Conservation (phyloP, 2,888 invertebrate species). For the Chouioia cunea region DNA sequence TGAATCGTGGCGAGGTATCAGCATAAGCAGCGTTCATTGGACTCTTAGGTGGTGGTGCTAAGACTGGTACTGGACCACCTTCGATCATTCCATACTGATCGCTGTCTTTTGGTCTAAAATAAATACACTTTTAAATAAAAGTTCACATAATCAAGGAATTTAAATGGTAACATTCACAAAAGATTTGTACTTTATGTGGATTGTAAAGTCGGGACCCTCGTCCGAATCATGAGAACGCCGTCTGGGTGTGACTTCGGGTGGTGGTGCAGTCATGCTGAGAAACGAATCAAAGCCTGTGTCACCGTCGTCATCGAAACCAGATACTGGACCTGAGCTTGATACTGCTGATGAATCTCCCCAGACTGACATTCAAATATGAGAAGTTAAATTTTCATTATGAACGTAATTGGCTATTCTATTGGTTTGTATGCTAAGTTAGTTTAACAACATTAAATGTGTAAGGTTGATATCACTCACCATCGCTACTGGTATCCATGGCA, state of each 20-base stretch:
- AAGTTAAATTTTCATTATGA: too few relatives aligned
- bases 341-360: slow-evolving; percentile 67
- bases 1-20: slow-evolving; percentile 78
- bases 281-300: slow-evolving; percentile 83
- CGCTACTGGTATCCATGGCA: slow-evolving; percentile 67
- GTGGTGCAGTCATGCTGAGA: slow-evolving; percentile 83
- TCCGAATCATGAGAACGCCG: slow-evolving; percentile 82
- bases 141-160: background rate
- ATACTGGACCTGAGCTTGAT: slow-evolving; percentile 55
- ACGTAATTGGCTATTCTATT: too few relatives aligned
- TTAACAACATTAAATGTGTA: too few relatives aligned
- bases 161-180: background rate
- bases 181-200: slow-evolving; percentile 81
- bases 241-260: slow-evolving; percentile 75
- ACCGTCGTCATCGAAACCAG: slow-evolving; percentile 77
- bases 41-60: slow-evolving; percentile 81
- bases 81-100: slow-evolving; percentile 62
- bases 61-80: slow-evolving; percentile 75
- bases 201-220: slow-evolving; percentile 83
- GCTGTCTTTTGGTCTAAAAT: slow-evolving; percentile 69
- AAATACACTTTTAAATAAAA: background rate
- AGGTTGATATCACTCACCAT: slow-evolving; percentile 55
- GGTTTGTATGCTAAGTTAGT: too few relatives aligned
- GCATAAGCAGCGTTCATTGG: slow-evolving; percentile 70
- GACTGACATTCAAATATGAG: slow-evolving; percentile 54